These are phyloP conservation scores for Mizuhopecten yessoensis DNA, from an alignment of 1,140 invertebrate species.

Conservation along the genomic window DNA sequence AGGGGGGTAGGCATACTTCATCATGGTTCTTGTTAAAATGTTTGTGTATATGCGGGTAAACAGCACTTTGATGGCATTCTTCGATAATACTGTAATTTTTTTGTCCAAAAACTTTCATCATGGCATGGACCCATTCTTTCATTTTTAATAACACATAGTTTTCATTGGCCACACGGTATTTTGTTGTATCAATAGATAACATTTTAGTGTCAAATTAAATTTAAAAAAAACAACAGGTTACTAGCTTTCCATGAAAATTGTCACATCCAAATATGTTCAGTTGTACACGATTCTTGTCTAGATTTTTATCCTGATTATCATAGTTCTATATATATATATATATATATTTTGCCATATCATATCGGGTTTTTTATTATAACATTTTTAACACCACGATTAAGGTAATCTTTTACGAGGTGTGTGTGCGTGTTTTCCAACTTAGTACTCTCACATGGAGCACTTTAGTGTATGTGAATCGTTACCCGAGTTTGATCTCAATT, in stretches of 20 bases:
- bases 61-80: neutral
- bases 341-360: constrained; percentile 40
- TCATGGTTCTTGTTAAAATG: neutral
- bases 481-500: constrained; percentile 38
- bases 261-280: constrained; percentile 33
- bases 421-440: constrained; percentile 15
- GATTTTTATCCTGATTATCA: constrained; percentile 34
- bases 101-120: neutral
- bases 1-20: neutral
- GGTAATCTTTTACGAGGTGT: neutral
- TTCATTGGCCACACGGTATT: neutral
- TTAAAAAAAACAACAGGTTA: constrained; percentile 13
- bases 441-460: neutral
- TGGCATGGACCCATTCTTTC: neutral
- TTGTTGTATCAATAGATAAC: neutral
- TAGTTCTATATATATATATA: constrained; percentile 33
- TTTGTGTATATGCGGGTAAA: constrained; percentile 2
- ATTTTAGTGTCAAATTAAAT: neutral
- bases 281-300: neutral
- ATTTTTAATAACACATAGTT: neutral
- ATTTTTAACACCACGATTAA: constrained; percentile 38
- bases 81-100: constrained; percentile 3
- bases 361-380: constrained; percentile 39
- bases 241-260: constrained; percentile 27
- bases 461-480: neutral